Evolutionary conservation across 2,888 invertebrate genomes (phyloP), one percentile per base, ranked within the genome.

Genomic region (Pandemis heparana): DNA sequence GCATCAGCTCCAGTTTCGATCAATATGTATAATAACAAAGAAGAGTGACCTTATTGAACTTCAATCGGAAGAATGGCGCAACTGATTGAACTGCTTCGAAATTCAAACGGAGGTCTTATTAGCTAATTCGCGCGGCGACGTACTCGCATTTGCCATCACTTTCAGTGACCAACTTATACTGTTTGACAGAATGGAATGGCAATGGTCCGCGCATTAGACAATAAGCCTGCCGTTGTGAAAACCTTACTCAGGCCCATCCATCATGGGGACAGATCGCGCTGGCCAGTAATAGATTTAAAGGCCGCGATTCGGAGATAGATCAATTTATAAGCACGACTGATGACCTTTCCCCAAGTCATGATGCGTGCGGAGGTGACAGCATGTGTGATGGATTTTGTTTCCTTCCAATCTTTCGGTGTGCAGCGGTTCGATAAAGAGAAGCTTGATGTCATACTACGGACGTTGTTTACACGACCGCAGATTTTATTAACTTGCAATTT

Each of bases 281-380:
- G 76, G 75, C 61, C 65, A 80, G 81, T 83, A 82, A 84, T 84
- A 83, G 83, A 83, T 83, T 81, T 79, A 79, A 79, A 81, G 64
- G 67, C 75, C 75, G 75, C 75, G 64, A 77, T 77, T 67, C 75
- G 75, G 76, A 80, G 82, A 83, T 78, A 76, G 79, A 81, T 82
- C 81, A 83, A 82, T 83, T 83, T 81, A 79, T 77, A 75, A 75
- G 64, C 59, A 69, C 72, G 72, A 73, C 73, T 73, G 73, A 73
- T 73, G 74, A 69, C 68, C 68, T 64, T 39, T 18, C 71, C 53
- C 61, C 51, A 56, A 18, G 46, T 23, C 39, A 63, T 63, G 72
- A 63, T 64, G 68, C 73, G 73, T 48, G 53, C 32, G 18, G 62
- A 62, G 38, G 63, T 64, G 73, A 69, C 73, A 61, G 66, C 43